phyloP scores from a whole-genome alignment of 2,888 invertebrate species.

The Dascillus cervinus region DNA sequence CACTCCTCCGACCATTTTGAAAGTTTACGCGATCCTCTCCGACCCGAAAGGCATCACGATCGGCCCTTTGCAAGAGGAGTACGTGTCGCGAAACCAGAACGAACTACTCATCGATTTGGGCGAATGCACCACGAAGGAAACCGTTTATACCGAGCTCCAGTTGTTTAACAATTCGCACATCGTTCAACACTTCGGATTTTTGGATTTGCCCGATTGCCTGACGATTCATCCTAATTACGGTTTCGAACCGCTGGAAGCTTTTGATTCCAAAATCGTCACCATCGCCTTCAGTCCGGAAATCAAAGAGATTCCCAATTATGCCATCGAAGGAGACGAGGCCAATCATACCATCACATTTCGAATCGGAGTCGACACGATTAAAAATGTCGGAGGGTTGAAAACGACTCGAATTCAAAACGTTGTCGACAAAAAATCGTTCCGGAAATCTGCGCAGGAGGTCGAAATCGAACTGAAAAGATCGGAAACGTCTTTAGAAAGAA shows the following conservation, averaged over 20 bases:
- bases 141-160: slow-evolving; percentile 18
- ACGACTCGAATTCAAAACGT: neutral
- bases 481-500: too few relatives aligned
- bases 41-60: slow-evolving; percentile 16
- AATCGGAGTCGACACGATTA: slow-evolving; percentile 17
- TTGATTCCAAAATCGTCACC: slow-evolving; percentile 18
- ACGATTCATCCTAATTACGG: slow-evolving; percentile 25
- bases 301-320: slow-evolving; percentile 14
- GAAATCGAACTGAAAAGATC: neutral
- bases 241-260: slow-evolving; percentile 23
- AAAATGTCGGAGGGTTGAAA: slow-evolving; percentile 12
- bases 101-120: slow-evolving; percentile 22
- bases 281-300: slow-evolving; percentile 18
- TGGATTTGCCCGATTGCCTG: slow-evolving; percentile 23
- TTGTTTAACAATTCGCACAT: slow-evolving; percentile 21
- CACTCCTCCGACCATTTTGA: slow-evolving; percentile 20
- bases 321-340: slow-evolving; percentile 6
- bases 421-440: neutral
- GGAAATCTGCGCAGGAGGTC: neutral
- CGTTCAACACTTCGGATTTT: slow-evolving; percentile 24
- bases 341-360: slow-evolving; percentile 5
- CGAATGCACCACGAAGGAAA: slow-evolving; percentile 22
- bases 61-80: slow-evolving; percentile 6
- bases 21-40: slow-evolving; percentile 22
- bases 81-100: slow-evolving; percentile 4